Conservation (phyloP, 2,888 invertebrate species). For the Agriotes lineatus region DNA sequence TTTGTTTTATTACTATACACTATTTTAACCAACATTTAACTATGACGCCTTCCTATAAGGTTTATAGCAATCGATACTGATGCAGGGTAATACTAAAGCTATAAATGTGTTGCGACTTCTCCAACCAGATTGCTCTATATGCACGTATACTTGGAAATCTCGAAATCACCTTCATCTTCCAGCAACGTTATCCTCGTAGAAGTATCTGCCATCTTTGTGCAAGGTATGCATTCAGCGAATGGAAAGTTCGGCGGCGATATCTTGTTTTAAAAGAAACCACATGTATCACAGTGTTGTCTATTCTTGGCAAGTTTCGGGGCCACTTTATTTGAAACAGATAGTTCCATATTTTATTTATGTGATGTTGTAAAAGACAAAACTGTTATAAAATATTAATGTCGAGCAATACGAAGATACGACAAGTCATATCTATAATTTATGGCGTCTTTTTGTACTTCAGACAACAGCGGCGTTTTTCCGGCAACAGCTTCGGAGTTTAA, state of each 20-base stretch:
- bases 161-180: no score
- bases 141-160: no score
- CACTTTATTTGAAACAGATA: conserved; percentile 28
- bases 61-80: no score
- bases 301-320: conserved; percentile 18
- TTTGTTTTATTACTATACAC: no score
- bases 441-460: conserved; percentile 34
- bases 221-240: background rate
- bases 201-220: no score
- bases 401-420: conserved; percentile 28
- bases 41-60: no score
- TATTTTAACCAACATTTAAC: no score
- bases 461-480: conserved; percentile 33
- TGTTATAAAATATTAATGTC: conserved; percentile 44
- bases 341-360: conserved; percentile 39
- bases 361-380: conserved; percentile 38
- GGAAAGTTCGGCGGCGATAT: background rate
- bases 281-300: conserved; percentile 20
- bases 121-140: no score
- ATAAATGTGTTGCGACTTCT: no score
- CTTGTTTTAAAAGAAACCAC: conserved; percentile 7
- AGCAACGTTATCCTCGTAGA: no score
- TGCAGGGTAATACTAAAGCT: no score
- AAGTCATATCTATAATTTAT: conserved; percentile 43
- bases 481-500: conserved; percentile 30